Conservation (phyloP, 2,888 invertebrate genomes). For the Phaedon cochleariae region DNA sequence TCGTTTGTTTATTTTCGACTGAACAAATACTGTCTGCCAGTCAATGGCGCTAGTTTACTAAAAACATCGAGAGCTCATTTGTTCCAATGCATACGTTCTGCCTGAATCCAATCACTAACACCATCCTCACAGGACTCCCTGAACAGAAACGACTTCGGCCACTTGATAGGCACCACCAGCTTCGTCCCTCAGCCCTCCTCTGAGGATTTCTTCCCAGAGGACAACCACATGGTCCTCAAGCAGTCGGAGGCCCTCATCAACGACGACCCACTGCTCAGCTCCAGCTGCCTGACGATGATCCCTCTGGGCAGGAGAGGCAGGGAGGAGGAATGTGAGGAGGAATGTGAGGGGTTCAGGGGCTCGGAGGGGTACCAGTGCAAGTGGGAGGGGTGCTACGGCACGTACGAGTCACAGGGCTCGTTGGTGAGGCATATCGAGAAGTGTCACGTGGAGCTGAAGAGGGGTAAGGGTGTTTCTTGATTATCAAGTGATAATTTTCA, state of each 20-base stretch:
- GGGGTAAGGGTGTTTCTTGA: no score
- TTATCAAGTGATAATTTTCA: no score
- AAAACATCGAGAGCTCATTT: no score
- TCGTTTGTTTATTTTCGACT: no score
- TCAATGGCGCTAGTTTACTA: no score
- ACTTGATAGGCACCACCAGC: not conserved
- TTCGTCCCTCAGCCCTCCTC: constrained; percentile 10
- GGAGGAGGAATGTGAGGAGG: no score
- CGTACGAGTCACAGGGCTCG: constrained; percentile 80
- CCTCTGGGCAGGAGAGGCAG: constrained; percentile 12
- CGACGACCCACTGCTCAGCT: constrained; percentile 55
- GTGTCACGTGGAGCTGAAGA: constrained; percentile 86
- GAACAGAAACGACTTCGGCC: not conserved
- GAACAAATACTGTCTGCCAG: no score
- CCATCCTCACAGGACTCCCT: not conserved
- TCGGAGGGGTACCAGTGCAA: constrained; percentile 68
- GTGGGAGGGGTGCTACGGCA: constrained; percentile 87
- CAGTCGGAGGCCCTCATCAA: constrained; percentile 61
- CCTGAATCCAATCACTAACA: no score
- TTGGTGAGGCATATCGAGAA: constrained; percentile 87
- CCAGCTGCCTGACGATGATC: constrained; percentile 41
- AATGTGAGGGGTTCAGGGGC: constrained; percentile 46
- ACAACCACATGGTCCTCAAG: constrained; percentile 62
- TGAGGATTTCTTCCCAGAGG: constrained; percentile 28
- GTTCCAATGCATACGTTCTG: no score